phyloP scores from a whole-genome alignment of 1,140 invertebrate genomes.

The Pseudoatta argentina region DNA sequence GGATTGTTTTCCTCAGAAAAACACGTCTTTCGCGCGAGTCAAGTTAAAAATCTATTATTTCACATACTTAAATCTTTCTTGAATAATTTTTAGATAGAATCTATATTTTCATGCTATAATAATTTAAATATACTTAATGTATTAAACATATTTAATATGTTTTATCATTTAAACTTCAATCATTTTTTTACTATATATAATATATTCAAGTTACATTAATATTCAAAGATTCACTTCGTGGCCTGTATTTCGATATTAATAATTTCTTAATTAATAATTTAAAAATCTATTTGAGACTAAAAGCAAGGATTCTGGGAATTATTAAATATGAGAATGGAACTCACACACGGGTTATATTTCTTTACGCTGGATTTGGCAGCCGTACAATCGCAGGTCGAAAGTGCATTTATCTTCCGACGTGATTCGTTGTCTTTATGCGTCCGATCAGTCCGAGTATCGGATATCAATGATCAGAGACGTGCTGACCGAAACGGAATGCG shows the following conservation, averaged over 20 bases:
- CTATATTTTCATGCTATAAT: background rate
- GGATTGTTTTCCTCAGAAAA: background rate
- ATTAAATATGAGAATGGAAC: background rate
- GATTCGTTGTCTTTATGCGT: slow-evolving; percentile 3
- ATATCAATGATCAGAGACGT: slow-evolving; percentile 46
- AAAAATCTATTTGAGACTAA: background rate
- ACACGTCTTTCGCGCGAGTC: background rate
- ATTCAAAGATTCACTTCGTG: background rate
- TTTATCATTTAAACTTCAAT: background rate
- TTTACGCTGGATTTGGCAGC: slow-evolving; percentile 4
- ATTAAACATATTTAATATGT: no score
- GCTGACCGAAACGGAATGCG: background rate
- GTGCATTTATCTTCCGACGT: background rate
- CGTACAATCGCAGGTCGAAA: background rate
- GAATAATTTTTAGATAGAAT: background rate
- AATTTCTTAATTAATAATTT: background rate
- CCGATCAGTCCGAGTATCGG: slow-evolving; percentile 9
- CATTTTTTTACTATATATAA: background rate
- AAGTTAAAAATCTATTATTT: background rate
- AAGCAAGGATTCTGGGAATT: background rate
- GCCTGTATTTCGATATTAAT: background rate
- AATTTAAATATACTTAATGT: background rate
- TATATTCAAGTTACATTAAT: background rate
- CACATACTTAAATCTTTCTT: background rate
- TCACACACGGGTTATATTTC: background rate